phyloP scores from a whole-genome alignment of 2,113 vertebrate species.

The Macaca fascicularis region T2T-MFA8v1.1 NC_088377.1:147226501-147227000 shows the following conservation, averaged over 20 bases:
- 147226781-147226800: background rate
- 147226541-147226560: too few species aligned
- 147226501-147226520: too few species aligned
- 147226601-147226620: too few species aligned
- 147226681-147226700: background rate
- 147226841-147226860: background rate
- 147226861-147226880: too few species aligned
- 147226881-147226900: too few species aligned
- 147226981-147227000: too few species aligned
- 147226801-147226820: background rate
- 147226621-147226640: background rate
- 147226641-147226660: background rate
- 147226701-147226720: background rate
- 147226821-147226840: background rate
- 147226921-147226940: background rate
- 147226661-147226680: background rate
- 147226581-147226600: too few species aligned
- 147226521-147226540: too few species aligned
- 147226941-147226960: background rate
- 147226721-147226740: background rate
- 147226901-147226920: background rate
- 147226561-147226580: too few species aligned
- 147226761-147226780: constrained; percentile 23
- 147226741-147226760: background rate
- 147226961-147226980: background rate